Conservation (phyloP, 1,140 invertebrate genomes). For the Telenomus remus region DNA sequence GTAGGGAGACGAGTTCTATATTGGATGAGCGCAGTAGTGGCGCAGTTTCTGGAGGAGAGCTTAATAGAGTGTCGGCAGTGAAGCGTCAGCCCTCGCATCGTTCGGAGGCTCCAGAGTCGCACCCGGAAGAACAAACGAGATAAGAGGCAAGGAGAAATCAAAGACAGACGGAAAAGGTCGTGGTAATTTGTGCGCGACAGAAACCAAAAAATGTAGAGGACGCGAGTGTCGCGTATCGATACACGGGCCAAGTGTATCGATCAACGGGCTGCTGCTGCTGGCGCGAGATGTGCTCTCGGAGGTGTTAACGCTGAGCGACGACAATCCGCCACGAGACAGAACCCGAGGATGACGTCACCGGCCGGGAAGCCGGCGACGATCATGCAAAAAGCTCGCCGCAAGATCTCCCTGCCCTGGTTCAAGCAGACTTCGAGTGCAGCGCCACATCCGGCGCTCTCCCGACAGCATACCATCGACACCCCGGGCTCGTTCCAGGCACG, state of each 20-base stretch:
- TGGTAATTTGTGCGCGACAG: background rate
- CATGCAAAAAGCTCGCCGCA: conserved; percentile 83
- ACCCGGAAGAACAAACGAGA: background rate
- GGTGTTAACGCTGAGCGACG: background rate
- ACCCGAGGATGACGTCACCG: conserved; percentile 65
- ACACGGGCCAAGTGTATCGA: conserved; percentile 3
- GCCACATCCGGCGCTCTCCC: conserved; percentile 82
- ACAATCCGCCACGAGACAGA: background rate
- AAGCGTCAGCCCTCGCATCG: conserved; percentile 62
- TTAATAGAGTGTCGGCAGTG: conserved; percentile 23
- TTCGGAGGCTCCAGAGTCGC: conserved; percentile 36
- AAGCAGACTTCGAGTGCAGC: conserved; percentile 84
- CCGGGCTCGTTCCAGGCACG: conserved; percentile 86
- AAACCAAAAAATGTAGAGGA: background rate
- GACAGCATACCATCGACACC: conserved; percentile 93
- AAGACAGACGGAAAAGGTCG: background rate
- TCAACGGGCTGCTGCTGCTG: conserved; percentile 1
- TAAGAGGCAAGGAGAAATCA: background rate
- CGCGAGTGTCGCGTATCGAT: background rate
- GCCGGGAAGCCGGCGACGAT: conserved; percentile 76
- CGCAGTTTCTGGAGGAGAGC: conserved; percentile 45
- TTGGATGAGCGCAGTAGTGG: conserved; percentile 28
- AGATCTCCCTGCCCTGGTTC: conserved; percentile 93
- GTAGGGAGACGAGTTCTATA: conserved; percentile 59
- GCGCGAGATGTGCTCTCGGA: conserved; percentile 6